These are phyloP conservation scores for Harmothoe impar DNA, from an alignment of 2,888 invertebrate genomes.

Conservation along the genomic window DNA sequence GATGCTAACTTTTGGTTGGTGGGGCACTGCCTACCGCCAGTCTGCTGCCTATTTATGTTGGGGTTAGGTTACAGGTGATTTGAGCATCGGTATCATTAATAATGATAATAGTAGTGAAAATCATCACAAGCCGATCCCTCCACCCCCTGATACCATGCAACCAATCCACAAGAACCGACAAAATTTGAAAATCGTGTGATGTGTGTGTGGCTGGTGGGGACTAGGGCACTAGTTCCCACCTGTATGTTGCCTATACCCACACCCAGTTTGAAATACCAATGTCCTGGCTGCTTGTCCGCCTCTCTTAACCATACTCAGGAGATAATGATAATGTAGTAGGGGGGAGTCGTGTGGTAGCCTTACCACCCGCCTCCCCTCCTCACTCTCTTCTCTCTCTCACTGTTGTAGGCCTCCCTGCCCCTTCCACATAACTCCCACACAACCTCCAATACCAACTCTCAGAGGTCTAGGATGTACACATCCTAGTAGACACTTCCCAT, in stretches of 20 bases:
- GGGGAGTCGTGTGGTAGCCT: background rate
- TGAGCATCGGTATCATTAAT: conserved; percentile 42
- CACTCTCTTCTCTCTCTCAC: conserved; percentile 1
- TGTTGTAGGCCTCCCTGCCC: background rate
- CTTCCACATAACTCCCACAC: too few relatives aligned
- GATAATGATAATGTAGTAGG: background rate
- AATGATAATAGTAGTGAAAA: background rate
- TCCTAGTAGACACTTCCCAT: background rate
- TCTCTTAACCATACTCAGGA: background rate
- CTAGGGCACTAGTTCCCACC: conserved; percentile 5
- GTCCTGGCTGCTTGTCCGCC: conserved; percentile 15
- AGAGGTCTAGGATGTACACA: background rate
- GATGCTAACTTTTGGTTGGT: conserved; percentile 52
- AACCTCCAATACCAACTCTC: background rate
- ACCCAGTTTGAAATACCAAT: background rate
- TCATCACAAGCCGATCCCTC: conserved; percentile 15
- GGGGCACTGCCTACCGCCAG: conserved; percentile 17
- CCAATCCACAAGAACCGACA: background rate
- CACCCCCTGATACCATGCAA: background rate
- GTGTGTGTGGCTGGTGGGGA: conserved; percentile 8
- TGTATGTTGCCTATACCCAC: conserved; percentile 5
- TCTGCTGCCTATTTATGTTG: conserved; percentile 49
- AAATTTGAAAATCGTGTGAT: background rate
- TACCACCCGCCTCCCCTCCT: background rate
- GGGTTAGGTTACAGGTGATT: conserved; percentile 58